phyloP scores from a whole-genome alignment of 2,888 invertebrate species.

The Diloba caeruleocephala region DNA sequence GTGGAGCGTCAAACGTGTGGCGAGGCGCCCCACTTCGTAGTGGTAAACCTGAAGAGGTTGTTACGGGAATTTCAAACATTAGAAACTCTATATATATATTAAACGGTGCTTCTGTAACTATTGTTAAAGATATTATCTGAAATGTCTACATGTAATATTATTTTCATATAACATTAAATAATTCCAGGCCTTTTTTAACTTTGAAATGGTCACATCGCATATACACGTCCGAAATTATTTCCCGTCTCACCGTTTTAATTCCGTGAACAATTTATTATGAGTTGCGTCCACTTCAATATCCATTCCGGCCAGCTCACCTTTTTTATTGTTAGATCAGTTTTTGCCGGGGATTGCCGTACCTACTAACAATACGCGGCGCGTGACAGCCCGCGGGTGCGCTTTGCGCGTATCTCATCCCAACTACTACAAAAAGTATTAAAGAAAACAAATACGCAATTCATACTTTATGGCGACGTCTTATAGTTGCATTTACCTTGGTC shows the following conservation, averaged over 20 bases:
- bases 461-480: conserved; percentile 37
- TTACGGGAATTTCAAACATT: too few species aligned
- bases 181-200: background rate
- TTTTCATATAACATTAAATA: too few species aligned
- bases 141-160: too few species aligned
- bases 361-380: conserved; percentile 77
- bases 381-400: conserved; percentile 85
- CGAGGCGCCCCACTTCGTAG: too few species aligned
- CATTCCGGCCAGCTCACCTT: conserved; percentile 61
- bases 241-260: conserved; percentile 43
- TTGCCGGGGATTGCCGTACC: conserved; percentile 62
- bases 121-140: too few species aligned
- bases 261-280: conserved; percentile 54
- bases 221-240: conserved; percentile 38
- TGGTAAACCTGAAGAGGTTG: too few species aligned
- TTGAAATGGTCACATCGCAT: conserved; percentile 11
- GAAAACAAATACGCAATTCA: conserved; percentile 33
- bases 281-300: conserved; percentile 49
- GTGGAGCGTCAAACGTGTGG: too few species aligned
- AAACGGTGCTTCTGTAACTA: too few species aligned
- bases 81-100: too few species aligned
- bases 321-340: conserved; percentile 70
- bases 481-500: conserved; percentile 17
- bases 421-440: conserved; percentile 66
- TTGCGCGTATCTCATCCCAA: conserved; percentile 71